phyloP scores from a whole-genome alignment of 30 jellyfish, hydroid and myxozoan species.

The Hydractinia symbiolongicarpus region DNA sequence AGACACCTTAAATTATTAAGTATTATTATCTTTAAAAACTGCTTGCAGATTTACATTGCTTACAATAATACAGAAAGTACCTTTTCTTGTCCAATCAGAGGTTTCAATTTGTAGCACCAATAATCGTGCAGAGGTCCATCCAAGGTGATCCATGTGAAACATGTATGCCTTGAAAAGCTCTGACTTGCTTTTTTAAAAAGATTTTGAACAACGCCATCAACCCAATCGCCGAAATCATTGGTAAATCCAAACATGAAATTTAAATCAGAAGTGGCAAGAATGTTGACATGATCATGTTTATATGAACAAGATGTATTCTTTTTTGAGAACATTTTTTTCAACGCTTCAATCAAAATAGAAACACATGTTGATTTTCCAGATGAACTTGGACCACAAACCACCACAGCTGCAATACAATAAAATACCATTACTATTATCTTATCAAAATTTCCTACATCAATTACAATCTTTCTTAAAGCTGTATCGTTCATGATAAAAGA shows the following conservation, averaged over 20 bases:
- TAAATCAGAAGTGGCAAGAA: slow-evolving; percentile 53
- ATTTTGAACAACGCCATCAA: slow-evolving; percentile 68
- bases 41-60: neutral
- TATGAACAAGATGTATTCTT: slow-evolving; percentile 42
- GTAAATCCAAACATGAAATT: slow-evolving; percentile 59
- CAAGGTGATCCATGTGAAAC: slow-evolving; percentile 73
- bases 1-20: neutral
- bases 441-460: too few relatives aligned
- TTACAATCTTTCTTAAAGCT: too few relatives aligned
- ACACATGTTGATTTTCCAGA: slow-evolving; percentile 76
- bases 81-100: slow-evolving; percentile 65
- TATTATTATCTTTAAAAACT: neutral
- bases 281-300: slow-evolving; percentile 59
- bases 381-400: slow-evolving; percentile 62
- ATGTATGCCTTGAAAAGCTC: slow-evolving; percentile 17
- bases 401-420: slow-evolving; percentile 32
- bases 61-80: slow-evolving; percentile 14
- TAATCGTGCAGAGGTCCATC: slow-evolving; percentile 73
- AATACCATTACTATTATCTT: neutral
- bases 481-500: too few relatives aligned
- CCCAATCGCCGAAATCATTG: slow-evolving; percentile 56
- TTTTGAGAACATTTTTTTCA: slow-evolving; percentile 42
- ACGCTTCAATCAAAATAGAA: slow-evolving; percentile 58
- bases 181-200: slow-evolving; percentile 57
- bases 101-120: slow-evolving; percentile 53